Conservation (phyloP, 92 coral and sea anemone genomes). For the Muricea muricata region DNA sequence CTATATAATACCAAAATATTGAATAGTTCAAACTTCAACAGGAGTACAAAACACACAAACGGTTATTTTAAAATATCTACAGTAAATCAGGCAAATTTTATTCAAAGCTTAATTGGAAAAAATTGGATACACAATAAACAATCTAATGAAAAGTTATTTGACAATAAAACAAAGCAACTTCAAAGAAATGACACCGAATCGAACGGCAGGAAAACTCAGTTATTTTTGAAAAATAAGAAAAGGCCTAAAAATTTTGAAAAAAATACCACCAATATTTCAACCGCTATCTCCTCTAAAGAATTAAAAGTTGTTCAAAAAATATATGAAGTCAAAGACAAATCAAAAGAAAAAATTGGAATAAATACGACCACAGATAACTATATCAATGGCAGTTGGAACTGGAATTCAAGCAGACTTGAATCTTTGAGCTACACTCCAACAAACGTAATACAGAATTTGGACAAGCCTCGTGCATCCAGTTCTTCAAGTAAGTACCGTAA, state of each 20-base stretch:
- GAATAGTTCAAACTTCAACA: not conserved
- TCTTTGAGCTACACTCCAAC: not conserved
- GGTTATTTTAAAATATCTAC: not conserved
- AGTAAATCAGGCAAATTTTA: not conserved
- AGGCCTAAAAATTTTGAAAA: not conserved
- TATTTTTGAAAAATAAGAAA: not conserved
- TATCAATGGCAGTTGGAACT: too few species aligned
- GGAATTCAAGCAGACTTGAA: not conserved
- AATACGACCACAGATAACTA: too few species aligned
- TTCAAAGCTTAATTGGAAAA: not conserved
- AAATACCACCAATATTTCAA: not conserved
- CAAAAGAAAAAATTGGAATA: not conserved
- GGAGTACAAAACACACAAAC: not conserved
- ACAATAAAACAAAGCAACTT: not conserved
- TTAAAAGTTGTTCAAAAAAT: not conserved
- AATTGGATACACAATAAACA: not conserved
- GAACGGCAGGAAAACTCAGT: not conserved
- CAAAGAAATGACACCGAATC: not conserved
- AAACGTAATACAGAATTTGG: not conserved
- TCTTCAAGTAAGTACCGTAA: slow-evolving; percentile 4
- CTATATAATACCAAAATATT: not conserved
- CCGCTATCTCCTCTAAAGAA: not conserved
- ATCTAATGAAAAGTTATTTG: not conserved
- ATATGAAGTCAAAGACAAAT: not conserved
- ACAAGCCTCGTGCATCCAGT: not conserved